A percentile compares a stretch with the other conserved stretches of the same genome.
Conservation (phyloP, 2,113 vertebrate species). For the Amia ocellicauda region DNA sequence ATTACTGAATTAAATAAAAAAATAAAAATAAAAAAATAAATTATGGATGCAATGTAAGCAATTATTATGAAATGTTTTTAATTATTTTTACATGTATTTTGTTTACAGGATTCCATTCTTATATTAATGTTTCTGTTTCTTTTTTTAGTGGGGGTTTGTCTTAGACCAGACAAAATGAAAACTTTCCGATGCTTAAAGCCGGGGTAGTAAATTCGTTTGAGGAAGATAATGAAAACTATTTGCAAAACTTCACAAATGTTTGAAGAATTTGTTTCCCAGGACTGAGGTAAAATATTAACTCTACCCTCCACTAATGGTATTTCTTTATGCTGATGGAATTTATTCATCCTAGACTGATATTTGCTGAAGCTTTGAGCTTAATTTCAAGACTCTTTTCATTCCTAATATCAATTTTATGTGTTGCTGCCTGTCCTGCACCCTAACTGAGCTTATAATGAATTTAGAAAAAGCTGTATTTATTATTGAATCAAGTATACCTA, state of each 20-base stretch:
- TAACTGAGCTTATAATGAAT: conserved; percentile 1
- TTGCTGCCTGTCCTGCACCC: conserved; percentile 1
- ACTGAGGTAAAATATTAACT: conserved; percentile 59
- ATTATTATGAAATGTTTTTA: no score
- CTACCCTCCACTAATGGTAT: conserved; percentile 19
- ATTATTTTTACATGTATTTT: no score
- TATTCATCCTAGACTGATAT: conserved; percentile 18
- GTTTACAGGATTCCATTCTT: no score
- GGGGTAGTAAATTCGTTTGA: conserved; percentile 24
- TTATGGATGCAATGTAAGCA: no score
- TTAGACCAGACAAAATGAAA: no score
- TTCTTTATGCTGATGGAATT: conserved; percentile 24
- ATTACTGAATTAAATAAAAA: no score
- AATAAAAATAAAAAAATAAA: no score
- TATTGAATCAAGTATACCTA: conserved; percentile 20
- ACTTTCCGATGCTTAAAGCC: no score
- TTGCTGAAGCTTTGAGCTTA: conserved; percentile 1
- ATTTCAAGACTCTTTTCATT: conserved; percentile 24
- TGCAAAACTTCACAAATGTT: conserved; percentile 53
- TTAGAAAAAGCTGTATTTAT: conserved; percentile 15
- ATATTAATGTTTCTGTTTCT: no score
- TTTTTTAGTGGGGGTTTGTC: no score
- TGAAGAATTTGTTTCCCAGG: conserved; percentile 53
- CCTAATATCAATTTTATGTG: conserved; percentile 15
- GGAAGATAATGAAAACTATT: conserved; percentile 41